Evolutionary conservation across 1,140 invertebrate genomes (phyloP), one percentile per base, ranked within the genome.

Genomic region (Ooceraea biroi): DNA sequence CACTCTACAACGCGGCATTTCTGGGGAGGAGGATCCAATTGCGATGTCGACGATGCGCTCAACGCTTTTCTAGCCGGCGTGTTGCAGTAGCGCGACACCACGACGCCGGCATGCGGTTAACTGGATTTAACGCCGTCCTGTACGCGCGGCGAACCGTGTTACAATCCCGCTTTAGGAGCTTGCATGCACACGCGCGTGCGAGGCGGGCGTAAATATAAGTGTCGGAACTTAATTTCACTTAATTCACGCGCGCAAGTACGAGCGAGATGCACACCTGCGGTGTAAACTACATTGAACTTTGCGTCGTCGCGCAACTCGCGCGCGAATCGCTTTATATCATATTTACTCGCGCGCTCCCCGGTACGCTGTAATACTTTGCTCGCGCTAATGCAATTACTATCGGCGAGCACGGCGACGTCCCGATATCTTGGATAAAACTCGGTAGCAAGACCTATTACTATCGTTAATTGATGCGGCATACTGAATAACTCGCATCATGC

Each of bases 141-240:
- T 44, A 41, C 17, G 55, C 55, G 50, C 46, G 44, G 50, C n/a
- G 27, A 5, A 83, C 48, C 11, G n/a, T 27, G 63, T 69, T 55
- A 41, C 48, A 25, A 19, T 30, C 52, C 55, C 60, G 41, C 83
- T 60, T 58, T 71, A 57, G 58, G 76, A 82, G n/a, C 22, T 7
- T 7, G 36, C 27, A 44, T n/a, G 30, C 30, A 44, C 58, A 66
- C 65, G 12, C 17, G 27, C 30, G 44, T 12, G 19, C 30, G 57
- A 36, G 36, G 2, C 36, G 36, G 7, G 46, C 63, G 61, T 58
- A 74, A 76, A 71, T 48, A 68, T 46, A 36, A 82, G 55, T 36
- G 68, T 55, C 52, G 50, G 50, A 71, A 36, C 85, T 66, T 83
- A 86, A 87, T 87, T 82, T 63, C 44, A 83, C 72, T 87, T 86